These are phyloP conservation scores for Galerucella nymphaeae DNA, from an alignment of 2,888 invertebrate genomes.

Conservation along the genomic window DNA sequence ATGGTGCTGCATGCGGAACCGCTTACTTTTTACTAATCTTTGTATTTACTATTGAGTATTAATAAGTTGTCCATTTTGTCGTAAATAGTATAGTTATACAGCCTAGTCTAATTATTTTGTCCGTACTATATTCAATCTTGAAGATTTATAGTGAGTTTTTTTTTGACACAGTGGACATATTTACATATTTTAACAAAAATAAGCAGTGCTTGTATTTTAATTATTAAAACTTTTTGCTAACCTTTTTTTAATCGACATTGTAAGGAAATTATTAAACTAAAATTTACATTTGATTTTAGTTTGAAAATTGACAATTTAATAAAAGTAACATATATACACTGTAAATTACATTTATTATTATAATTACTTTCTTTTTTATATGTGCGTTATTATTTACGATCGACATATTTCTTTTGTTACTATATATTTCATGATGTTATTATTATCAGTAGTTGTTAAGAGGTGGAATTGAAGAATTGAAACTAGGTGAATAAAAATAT, in stretches of 20 bases:
- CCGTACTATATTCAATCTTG: no score
- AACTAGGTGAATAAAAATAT: conserved; percentile 41
- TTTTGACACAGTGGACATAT: no score
- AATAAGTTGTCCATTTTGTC: neutral
- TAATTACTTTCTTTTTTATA: neutral
- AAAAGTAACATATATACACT: neutral
- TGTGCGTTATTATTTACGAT: neutral
- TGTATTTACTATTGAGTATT: neutral
- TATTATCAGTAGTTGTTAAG: conserved; percentile 30
- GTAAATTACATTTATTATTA: neutral
- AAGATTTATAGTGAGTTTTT: neutral
- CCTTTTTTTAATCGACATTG: no score
- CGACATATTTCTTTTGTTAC: conserved; percentile 12
- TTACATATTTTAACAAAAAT: no score
- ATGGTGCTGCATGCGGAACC: no score
- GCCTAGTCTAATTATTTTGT: neutral
- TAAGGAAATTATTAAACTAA: no score
- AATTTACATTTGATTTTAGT: neutral
- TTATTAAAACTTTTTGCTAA: no score
- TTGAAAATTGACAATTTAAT: neutral
- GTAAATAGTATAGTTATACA: neutral
- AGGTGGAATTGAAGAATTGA: conserved; percentile 38
- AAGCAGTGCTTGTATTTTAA: no score
- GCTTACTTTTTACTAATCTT: neutral
- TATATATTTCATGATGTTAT: conserved; percentile 20